phyloP scores from a whole-genome alignment of 2,888 invertebrate genomes.

The Empis livida region DNA sequence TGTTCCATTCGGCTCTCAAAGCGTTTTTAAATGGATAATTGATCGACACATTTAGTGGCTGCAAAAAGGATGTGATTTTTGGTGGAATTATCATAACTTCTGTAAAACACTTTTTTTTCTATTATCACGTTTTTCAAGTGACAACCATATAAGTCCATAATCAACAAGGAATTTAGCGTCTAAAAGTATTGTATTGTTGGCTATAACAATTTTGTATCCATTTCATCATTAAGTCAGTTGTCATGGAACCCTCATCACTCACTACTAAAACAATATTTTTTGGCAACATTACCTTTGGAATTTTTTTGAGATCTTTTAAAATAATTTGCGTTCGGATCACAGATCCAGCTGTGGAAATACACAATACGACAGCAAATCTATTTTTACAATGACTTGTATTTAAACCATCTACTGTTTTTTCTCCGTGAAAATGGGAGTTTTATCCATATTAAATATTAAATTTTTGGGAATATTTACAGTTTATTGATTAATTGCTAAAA shows the following conservation, averaged over 20 bases:
- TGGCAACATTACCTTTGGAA: neutral
- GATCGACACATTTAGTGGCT: too few relatives aligned
- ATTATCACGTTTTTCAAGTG: too few relatives aligned
- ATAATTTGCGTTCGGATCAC: neutral
- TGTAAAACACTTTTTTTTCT: too few relatives aligned
- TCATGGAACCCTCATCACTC: neutral
- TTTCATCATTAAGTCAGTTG: neutral
- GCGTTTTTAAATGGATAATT: too few relatives aligned
- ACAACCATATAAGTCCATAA: too few relatives aligned
- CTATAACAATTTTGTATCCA: too few relatives aligned
- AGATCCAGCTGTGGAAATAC: neutral
- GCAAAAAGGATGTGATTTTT: too few relatives aligned
- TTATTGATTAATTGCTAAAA: neutral
- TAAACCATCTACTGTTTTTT: neutral
- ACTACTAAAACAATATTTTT: slow-evolving; percentile 1
- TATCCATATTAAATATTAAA: neutral
- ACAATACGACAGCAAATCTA: too few relatives aligned
- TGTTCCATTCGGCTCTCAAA: neutral
- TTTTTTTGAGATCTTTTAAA: neutral
- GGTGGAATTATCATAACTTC: too few relatives aligned
- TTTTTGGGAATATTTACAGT: neutral
- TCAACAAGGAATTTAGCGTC: too few relatives aligned
- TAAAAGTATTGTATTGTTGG: neutral
- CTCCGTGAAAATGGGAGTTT: neutral
- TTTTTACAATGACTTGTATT: neutral